Evolutionary conservation across 92 coral and sea anemone genomes (phyloP).

Genomic region (Porites evermanni): DNA sequence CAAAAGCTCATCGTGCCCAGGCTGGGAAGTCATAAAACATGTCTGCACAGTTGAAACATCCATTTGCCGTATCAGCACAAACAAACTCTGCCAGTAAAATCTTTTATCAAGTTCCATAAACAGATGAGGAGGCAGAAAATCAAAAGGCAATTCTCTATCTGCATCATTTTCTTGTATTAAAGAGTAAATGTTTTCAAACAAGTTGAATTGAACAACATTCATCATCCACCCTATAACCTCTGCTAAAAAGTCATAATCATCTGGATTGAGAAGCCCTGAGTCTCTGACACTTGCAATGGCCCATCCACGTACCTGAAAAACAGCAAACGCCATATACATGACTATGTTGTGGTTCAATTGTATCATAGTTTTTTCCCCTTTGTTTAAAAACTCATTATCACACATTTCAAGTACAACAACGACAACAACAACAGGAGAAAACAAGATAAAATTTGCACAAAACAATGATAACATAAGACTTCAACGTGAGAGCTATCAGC

Average conservation of each 20-base stretch:
- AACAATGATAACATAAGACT: no score
- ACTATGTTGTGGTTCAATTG: no score
- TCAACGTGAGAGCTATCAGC: no score
- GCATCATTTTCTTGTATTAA: background rate
- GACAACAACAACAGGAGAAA: no score
- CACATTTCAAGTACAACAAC: no score
- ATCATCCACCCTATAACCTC: conserved; percentile 78
- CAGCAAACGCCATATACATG: background rate
- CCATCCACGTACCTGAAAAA: conserved; percentile 84
- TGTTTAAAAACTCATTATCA: no score
- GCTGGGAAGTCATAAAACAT: conserved; percentile 71
- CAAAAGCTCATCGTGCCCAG: conserved; percentile 74
- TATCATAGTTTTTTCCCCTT: no score
- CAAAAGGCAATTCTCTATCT: conserved; percentile 1
- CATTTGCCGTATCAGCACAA: conserved; percentile 67
- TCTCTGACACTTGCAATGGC: conserved; percentile 66
- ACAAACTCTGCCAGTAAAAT: conserved; percentile 83
- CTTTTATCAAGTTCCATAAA: conserved; percentile 38
- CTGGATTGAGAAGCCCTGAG: conserved; percentile 69
- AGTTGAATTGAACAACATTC: conserved; percentile 65
- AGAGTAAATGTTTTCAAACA: conserved; percentile 55
- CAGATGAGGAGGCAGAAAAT: conserved; percentile 73
- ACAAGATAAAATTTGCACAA: no score
- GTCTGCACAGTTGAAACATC: conserved; percentile 67
- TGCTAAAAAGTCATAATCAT: conserved; percentile 81